These are phyloP conservation scores for Botrylloides violaceus DNA, from an alignment of 23 tunicate genomes.

Conservation along the genomic window DNA sequence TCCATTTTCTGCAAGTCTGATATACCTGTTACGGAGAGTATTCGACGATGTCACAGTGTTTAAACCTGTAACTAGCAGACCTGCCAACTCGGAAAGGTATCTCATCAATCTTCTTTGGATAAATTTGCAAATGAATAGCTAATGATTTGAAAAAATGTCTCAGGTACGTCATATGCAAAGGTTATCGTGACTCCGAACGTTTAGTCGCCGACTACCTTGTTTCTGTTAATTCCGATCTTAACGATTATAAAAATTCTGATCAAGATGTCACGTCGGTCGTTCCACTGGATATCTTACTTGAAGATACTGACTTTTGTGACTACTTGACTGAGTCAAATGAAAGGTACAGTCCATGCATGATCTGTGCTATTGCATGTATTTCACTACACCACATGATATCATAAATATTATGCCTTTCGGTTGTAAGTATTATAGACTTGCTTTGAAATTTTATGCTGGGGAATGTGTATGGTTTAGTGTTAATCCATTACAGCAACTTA, in stretches of 20 bases:
- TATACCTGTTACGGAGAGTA: constrained; percentile 74
- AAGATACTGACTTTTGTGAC: constrained; percentile 62
- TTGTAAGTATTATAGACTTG: not conserved
- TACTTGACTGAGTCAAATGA: constrained; percentile 72
- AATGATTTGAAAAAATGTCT: not conserved
- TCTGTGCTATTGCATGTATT: too few relatives aligned
- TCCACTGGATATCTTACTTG: constrained; percentile 56
- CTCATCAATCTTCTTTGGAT: too few relatives aligned
- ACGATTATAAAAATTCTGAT: constrained; percentile 40
- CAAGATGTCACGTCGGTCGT: constrained; percentile 64
- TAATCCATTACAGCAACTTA: too few relatives aligned
- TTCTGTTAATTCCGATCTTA: constrained; percentile 53
- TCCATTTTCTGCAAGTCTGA: constrained; percentile 67
- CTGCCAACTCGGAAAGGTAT: constrained; percentile 93
- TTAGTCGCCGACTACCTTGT: constrained; percentile 42
- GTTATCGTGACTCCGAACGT: constrained; percentile 53
- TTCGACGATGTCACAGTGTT: constrained; percentile 55
- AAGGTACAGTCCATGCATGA: constrained; percentile 28
- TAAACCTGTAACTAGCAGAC: constrained; percentile 89
- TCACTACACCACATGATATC: too few relatives aligned
- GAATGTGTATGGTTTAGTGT: too few relatives aligned
- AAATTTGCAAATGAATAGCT: not conserved
- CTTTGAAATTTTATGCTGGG: too few relatives aligned
- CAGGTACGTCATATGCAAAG: constrained; percentile 88
- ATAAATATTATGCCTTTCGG: not conserved